A percentile compares a stretch with the other conserved stretches of the same genome.
Conservation (phyloP, 2,113 vertebrate genomes). For the Xyliphius kryptos region DNA sequence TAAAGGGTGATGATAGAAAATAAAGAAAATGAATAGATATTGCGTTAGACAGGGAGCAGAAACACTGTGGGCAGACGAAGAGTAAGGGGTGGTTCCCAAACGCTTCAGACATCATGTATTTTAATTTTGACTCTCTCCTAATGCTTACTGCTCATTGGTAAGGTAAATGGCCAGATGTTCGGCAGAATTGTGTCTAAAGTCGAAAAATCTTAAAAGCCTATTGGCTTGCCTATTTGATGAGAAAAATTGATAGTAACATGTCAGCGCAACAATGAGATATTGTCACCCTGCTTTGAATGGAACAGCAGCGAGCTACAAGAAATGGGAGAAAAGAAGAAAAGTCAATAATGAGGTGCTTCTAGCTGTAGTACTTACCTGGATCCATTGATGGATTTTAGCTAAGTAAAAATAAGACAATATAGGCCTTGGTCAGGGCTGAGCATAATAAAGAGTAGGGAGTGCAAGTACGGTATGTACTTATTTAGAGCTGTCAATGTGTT, state of each 20-base stretch:
- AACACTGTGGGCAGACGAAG: not conserved
- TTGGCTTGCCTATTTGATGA: not conserved
- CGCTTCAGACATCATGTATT: not conserved
- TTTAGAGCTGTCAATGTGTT: too few species aligned
- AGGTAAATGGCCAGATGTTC: not conserved
- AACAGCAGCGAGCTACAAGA: not conserved
- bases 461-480: too few species aligned
- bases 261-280: not conserved
- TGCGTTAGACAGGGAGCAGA: too few species aligned
- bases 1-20: not conserved
- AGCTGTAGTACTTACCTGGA: constrained; percentile 6
- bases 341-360: constrained; percentile 16
- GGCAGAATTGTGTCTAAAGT: too few species aligned
- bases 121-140: not conserved
- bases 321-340: not conserved
- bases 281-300: constrained; percentile 2
- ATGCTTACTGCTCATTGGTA: not conserved
- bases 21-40: too few species aligned
- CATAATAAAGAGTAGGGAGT: too few species aligned
- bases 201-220: too few species aligned
- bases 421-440: too few species aligned
- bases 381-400: constrained; percentile 5
- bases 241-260: constrained; percentile 4
- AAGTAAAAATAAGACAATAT: too few species aligned
- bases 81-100: not conserved